Conservation (phyloP, 2,797 vertebrate genomes). For the Prunella strophiata region DNA sequence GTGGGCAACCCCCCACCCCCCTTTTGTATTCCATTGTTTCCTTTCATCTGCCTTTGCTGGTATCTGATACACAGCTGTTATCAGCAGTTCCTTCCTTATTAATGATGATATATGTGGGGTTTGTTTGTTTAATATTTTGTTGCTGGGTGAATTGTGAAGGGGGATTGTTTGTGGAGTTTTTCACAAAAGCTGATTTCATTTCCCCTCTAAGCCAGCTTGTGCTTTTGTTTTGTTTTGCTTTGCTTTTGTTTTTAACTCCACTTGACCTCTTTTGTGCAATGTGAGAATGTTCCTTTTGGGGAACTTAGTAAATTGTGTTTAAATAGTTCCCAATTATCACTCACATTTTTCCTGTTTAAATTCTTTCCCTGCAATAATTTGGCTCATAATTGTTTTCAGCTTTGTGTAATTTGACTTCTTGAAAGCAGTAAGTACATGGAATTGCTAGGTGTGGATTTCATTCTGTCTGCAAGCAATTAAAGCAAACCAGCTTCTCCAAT, state of each 20-base stretch:
- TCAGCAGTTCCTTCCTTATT: conserved; percentile 47
- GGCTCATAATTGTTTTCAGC: conserved; percentile 49
- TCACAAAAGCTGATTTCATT: conserved; percentile 58
- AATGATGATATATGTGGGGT: not conserved
- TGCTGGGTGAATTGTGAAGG: conserved; percentile 21
- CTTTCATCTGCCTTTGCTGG: not conserved
- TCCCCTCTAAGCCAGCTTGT: conserved; percentile 18
- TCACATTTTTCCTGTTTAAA: conserved; percentile 58
- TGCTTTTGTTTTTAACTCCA: conserved; percentile 45
- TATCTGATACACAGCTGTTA: not conserved
- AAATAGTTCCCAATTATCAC: conserved; percentile 51
- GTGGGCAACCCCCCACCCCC: rapidly evolving
- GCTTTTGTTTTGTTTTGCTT: conserved; percentile 18
- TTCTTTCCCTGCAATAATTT: conserved; percentile 49
- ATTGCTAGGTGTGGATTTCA: not conserved
- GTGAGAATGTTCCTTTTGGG: conserved; percentile 35
- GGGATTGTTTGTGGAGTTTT: conserved; percentile 22
- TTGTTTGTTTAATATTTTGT: conserved; percentile 40
- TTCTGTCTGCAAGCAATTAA: not conserved
- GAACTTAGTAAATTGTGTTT: conserved; percentile 29
- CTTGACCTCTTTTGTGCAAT: conserved; percentile 50
- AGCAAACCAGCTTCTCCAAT: not conserved
- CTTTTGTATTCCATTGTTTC: not conserved
- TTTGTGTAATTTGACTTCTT: conserved; percentile 21
- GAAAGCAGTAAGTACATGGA: not conserved